phyloP scores from a whole-genome alignment of 1,140 invertebrate genomes.

The Saccostrea echinata region DNA sequence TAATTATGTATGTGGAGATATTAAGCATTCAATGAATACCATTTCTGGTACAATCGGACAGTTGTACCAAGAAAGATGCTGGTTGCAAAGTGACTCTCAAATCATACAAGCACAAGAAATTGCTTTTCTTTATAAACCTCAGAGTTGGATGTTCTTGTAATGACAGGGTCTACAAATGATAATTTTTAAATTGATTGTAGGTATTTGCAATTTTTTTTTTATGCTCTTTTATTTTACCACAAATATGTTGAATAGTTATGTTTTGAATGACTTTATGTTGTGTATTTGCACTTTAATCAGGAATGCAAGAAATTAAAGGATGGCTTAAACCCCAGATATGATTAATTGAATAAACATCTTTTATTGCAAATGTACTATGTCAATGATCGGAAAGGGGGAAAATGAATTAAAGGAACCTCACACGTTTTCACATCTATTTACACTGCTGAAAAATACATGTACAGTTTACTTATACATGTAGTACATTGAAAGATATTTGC shows the following conservation, averaged over 20 bases:
- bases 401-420: background rate
- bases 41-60: too few relatives aligned
- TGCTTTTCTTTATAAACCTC: too few relatives aligned
- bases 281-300: background rate
- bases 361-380: background rate
- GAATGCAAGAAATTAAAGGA: constrained; percentile 32
- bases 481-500: background rate
- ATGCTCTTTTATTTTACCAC: background rate
- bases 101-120: too few relatives aligned
- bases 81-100: too few relatives aligned
- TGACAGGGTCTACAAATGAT: too few relatives aligned
- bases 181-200: too few relatives aligned
- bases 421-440: background rate
- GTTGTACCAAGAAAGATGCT: too few relatives aligned
- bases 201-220: too few relatives aligned
- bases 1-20: too few relatives aligned
- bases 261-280: background rate
- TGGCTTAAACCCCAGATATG: background rate
- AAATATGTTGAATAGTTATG: background rate
- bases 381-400: background rate
- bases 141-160: too few relatives aligned
- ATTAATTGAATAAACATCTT: constrained; percentile 26
- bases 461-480: background rate
- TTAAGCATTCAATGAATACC: too few relatives aligned
- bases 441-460: background rate